Evolutionary conservation across 2,888 invertebrate genomes (phyloP), one percentile per base, ranked within the genome.

Genomic region (Gasteruption jaculator): DNA sequence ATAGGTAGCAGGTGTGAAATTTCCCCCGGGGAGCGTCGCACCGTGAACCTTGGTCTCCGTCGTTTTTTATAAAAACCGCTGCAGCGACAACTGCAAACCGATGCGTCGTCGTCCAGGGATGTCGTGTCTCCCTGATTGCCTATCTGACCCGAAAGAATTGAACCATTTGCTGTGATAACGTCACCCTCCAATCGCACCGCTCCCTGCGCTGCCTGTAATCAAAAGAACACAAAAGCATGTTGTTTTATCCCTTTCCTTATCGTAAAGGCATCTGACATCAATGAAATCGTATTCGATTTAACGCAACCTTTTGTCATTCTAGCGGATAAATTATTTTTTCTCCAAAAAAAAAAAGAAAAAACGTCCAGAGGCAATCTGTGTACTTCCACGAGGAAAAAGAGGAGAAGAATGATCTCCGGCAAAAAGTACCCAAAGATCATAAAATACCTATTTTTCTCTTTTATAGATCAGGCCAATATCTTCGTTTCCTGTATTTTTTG

Each of bases 121-220:
- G 66, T 61, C 50, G 69, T 68, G 48, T 71, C 71, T 39, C 71
- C 71, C 52, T 72, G 72, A 52, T 65, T 71, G 33, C 73, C 69
- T 38, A 72, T 61, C 44, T 74, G 73, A 40, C 90, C 89, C 54
- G 91, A 84, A 58, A 91, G 73, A 60, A 92, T 90, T 54, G 87
- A 91, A 45, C 91, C 91, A 64, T 92, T 92, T 30, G 91, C 90
- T 45, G 91, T 92, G 72, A 96, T 96, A 58, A 96, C 92, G 77
- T 96, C 96, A 47, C 96, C 95, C 68, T 97, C 95, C 48, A 97
- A 75, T 46, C 93, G 81, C 15, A 97, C 95, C 42, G 95, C 93
- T 35, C 91, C 93, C 68, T 92, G 90, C 52, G 94, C 87, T 45
- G 95, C 95, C 83, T 92, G 78, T 36, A 69, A 62, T 45, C 46